phyloP scores from a whole-genome alignment of 2,888 invertebrate genomes.

The Panzeria rudis region DNA sequence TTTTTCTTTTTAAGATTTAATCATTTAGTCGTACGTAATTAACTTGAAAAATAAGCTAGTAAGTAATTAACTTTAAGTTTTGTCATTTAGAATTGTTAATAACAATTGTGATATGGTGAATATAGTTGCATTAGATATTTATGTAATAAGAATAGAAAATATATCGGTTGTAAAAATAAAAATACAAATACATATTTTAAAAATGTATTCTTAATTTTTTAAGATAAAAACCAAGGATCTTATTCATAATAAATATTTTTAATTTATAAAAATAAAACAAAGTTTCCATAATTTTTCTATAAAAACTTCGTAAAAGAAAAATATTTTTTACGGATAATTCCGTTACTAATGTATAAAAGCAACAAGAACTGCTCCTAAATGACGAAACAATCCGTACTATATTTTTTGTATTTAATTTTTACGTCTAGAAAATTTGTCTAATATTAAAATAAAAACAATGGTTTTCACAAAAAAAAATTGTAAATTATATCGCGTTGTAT shows the following conservation, averaged over 20 bases:
- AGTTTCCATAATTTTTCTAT: background rate
- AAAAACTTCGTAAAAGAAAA: background rate
- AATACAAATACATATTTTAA: background rate
- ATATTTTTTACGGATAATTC: background rate
- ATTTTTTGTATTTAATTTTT: background rate
- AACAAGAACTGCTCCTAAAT: background rate
- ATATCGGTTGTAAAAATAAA: conserved; percentile 25
- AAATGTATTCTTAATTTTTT: background rate
- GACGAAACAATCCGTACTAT: background rate
- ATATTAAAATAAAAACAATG: background rate
- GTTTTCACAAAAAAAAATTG: background rate
- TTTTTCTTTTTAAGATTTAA: conserved; percentile 25
- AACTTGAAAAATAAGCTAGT: too few species aligned
- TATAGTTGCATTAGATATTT: conserved; percentile 32
- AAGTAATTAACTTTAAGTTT: conserved; percentile 14
- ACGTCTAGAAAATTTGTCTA: background rate
- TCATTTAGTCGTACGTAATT: too few species aligned
- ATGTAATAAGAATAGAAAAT: conserved; percentile 9
- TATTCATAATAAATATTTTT: background rate
- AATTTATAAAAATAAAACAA: background rate
- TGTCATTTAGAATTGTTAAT: conserved; percentile 11
- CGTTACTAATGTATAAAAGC: background rate
- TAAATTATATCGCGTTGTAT: background rate
- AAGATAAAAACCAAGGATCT: background rate
- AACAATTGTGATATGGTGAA: conserved; percentile 58